A percentile compares a stretch with the other conserved stretches of the same genome.
These are phyloP conservation scores for Hippocampus mohnikei DNA, from an alignment of 2,113 vertebrate genomes.

Conservation along the genomic window DNA sequence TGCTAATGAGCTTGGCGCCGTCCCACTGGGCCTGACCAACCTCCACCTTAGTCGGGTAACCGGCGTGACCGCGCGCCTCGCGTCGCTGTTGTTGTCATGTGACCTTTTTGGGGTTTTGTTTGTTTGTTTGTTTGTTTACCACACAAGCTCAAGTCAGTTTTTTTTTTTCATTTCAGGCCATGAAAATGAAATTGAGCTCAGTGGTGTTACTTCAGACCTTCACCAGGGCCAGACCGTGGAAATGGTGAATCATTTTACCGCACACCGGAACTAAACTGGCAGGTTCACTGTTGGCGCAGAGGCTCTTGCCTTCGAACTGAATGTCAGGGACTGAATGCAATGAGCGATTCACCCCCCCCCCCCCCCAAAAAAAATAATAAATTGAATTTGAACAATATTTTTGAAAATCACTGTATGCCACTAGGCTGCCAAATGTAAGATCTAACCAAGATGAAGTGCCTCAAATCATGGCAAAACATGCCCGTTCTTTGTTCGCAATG, in stretches of 20 bases:
- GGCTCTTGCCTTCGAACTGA: conserved; percentile 21
- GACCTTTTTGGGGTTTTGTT: background rate
- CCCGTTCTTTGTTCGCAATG: no score
- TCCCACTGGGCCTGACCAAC: conserved; percentile 45
- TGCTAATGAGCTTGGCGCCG: conserved; percentile 66
- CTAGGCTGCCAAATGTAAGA: background rate
- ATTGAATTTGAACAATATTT: background rate
- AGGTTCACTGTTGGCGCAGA: conserved; percentile 53
- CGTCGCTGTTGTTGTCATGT: background rate
- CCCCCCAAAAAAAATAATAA: background rate
- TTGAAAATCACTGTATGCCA: background rate
- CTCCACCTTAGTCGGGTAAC: conserved; percentile 49
- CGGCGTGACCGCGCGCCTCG: conserved; percentile 9
- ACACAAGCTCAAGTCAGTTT: background rate
- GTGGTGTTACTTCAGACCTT: conserved; percentile 47
- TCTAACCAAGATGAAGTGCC: background rate
- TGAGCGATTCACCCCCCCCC: background rate
- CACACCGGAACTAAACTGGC: conserved; percentile 56
- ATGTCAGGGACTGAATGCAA: background rate
- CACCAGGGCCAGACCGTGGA: conserved; percentile 59
- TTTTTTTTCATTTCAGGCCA: background rate
- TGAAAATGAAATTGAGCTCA: conserved; percentile 27
- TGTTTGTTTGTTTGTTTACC: background rate
- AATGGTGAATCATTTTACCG: conserved; percentile 58
- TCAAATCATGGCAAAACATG: background rate